These are phyloP conservation scores for Manis javanica DNA, from an alignment of 2,797 vertebrate species.

Conservation along the genomic window DNA sequence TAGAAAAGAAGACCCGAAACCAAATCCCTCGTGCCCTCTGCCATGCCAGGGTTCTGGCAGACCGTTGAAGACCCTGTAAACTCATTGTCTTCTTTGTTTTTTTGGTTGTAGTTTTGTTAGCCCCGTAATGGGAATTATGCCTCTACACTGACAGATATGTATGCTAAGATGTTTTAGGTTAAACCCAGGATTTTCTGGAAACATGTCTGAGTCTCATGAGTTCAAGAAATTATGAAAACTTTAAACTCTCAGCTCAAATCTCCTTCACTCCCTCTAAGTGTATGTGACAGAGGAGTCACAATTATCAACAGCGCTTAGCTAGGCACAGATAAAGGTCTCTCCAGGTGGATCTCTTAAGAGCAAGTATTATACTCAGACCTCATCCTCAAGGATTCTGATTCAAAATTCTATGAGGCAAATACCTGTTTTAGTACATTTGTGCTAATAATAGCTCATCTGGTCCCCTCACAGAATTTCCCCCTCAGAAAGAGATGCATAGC, in stretches of 20 bases:
- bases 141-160: not conserved
- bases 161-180: not conserved
- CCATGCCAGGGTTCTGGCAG: too few species aligned
- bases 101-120: not conserved
- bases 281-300: not conserved
- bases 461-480: not conserved
- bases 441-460: not conserved
- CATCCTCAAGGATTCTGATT: not conserved
- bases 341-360: not conserved
- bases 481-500: not conserved
- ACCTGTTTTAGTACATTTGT: not conserved
- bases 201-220: not conserved
- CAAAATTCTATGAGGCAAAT: not conserved
- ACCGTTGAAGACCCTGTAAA: not conserved
- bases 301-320: not conserved
- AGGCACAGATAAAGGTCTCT: not conserved
- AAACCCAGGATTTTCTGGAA: not conserved
- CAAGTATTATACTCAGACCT: not conserved
- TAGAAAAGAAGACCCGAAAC: not conserved
- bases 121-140: not conserved
- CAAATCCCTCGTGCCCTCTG: not conserved
- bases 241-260: not conserved
- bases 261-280: not conserved
- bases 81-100: not conserved
- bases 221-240: not conserved